A percentile compares a stretch with the other conserved stretches of the same genome.
Conservation (phyloP, 2,113 vertebrate genomes). For the Tamias sibiricus region DNA sequence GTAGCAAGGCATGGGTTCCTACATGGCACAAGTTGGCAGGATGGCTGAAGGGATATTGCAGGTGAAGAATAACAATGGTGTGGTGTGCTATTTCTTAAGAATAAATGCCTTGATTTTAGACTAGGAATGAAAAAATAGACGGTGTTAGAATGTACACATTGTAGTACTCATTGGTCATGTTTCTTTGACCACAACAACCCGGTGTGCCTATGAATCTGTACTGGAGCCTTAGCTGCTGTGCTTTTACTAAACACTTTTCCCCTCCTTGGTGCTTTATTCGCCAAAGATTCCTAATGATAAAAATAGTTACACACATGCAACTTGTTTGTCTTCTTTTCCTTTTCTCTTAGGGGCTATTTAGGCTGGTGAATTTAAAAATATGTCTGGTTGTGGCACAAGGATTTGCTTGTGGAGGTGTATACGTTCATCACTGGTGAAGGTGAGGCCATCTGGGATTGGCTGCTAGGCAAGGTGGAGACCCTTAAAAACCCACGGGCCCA, state of each 20-base stretch:
- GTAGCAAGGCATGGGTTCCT: not conserved
- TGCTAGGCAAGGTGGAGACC: not conserved
- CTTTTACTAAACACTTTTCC: not conserved
- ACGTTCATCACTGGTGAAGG: not conserved
- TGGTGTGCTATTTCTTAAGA: not conserved
- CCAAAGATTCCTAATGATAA: slow-evolving; percentile 50
- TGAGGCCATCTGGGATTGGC: not conserved
- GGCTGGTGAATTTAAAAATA: not conserved
- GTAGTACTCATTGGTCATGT: not conserved
- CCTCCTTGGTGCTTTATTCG: not conserved
- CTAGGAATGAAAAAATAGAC: not conserved
- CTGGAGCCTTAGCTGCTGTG: not conserved
- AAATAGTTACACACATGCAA: slow-evolving; percentile 44
- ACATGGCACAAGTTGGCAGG: not conserved
- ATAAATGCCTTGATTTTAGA: slow-evolving; percentile 24
- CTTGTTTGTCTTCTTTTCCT: not conserved
- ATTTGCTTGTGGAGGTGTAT: not conserved
- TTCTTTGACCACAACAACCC: not conserved
- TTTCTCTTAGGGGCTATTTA: not conserved
- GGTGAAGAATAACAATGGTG: not conserved
- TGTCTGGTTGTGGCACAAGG: not conserved
- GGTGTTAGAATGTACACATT: not conserved
- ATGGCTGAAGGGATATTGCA: not conserved
- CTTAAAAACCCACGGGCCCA: not conserved
- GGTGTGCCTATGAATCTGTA: not conserved